Conservation (phyloP, 2,797 vertebrate species). For the Molossus molossus region DNA sequence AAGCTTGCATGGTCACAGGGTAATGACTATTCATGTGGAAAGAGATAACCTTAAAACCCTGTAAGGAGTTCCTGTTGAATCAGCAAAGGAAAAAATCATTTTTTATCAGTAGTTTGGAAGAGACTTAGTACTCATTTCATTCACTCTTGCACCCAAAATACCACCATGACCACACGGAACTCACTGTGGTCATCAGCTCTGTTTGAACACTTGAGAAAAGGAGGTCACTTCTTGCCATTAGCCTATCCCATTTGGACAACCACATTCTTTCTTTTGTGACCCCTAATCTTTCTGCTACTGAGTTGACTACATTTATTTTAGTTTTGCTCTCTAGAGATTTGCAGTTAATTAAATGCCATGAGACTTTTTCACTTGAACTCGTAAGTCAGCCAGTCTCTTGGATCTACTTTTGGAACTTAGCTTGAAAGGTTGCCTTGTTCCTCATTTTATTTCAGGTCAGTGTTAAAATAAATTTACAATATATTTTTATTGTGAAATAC, state of each 20-base stretch:
- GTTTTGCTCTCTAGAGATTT: conserved; percentile 1
- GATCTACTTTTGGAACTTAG: background rate
- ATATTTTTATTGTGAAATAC: conserved; percentile 15
- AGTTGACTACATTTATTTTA: background rate
- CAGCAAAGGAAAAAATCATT: background rate
- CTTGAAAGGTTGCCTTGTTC: conserved; percentile 11
- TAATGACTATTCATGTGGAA: background rate
- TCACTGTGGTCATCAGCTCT: background rate
- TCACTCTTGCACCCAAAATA: background rate
- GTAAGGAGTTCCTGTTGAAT: background rate
- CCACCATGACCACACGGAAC: background rate
- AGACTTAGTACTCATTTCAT: background rate
- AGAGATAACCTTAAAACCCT: conserved; percentile 1
- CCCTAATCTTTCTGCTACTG: background rate
- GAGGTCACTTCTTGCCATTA: background rate
- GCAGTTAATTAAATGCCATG: background rate
- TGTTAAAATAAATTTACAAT: background rate
- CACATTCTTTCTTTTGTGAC: background rate
- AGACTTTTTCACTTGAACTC: conserved; percentile 17
- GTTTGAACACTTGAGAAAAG: background rate
- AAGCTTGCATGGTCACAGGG: background rate
- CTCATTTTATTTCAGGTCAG: background rate
- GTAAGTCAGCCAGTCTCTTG: background rate
- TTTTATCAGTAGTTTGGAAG: background rate
- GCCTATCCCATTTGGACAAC: background rate